phyloP scores from a whole-genome alignment of 1,140 invertebrate species.

The Ganaspis sp. region DNA sequence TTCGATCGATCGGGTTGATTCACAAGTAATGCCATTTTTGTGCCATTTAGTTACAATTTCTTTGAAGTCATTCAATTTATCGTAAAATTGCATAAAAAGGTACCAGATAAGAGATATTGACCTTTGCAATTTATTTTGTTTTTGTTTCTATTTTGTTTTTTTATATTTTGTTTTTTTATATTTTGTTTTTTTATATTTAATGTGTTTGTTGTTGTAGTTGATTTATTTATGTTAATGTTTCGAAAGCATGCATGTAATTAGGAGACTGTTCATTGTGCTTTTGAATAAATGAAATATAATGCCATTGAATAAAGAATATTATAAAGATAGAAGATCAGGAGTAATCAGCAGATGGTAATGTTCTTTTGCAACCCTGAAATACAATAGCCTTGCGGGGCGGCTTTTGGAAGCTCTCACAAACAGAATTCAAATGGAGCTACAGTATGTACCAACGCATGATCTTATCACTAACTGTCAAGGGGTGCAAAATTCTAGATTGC shows the following conservation, averaged over 20 bases:
- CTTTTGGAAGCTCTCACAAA: constrained; percentile 55
- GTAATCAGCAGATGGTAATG: constrained; percentile 72
- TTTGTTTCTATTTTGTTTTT: no score
- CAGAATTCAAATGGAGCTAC: constrained; percentile 63
- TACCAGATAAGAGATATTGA: no score
- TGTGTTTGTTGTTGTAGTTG: no score
- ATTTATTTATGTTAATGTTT: no score
- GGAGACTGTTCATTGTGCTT: neutral
- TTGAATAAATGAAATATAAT: constrained; percentile 54
- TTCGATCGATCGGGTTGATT: no score
- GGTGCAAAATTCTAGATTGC: constrained; percentile 64
- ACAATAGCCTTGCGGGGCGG: constrained; percentile 55
- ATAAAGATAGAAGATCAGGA: constrained; percentile 54
- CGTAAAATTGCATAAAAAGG: no score
- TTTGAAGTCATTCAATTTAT: no score
- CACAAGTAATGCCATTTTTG: no score
- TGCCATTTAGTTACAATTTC: no score
- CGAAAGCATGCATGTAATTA: neutral
- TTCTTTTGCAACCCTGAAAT: constrained; percentile 48
- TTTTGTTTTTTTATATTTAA: no score
- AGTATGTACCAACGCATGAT: constrained; percentile 59
- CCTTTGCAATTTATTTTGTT: no score
- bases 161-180: no score
- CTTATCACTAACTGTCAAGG: constrained; percentile 67
- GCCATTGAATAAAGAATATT: constrained; percentile 49